phyloP scores from a whole-genome alignment of 1,140 invertebrate species.

The Adelges cooleyi region DNA sequence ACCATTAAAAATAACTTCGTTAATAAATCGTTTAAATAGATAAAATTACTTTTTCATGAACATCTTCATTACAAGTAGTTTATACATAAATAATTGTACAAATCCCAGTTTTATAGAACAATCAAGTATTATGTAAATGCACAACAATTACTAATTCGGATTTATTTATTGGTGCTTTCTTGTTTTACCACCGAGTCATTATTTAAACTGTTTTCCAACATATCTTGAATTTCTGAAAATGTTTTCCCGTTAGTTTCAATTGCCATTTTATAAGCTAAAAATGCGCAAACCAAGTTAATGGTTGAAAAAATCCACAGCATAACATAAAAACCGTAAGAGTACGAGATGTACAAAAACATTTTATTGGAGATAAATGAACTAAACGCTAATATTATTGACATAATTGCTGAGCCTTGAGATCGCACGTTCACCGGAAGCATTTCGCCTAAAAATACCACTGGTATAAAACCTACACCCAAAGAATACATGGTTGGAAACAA shows the following conservation, averaged over 20 bases:
- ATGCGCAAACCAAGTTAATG: constrained; percentile 44
- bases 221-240: constrained; percentile 59
- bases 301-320: constrained; percentile 33
- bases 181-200: too few species aligned
- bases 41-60: too few species aligned
- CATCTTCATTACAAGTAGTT: too few species aligned
- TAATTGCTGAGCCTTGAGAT: constrained; percentile 33
- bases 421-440: constrained; percentile 35
- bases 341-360: constrained; percentile 29
- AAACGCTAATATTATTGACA: constrained; percentile 32
- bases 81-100: too few species aligned
- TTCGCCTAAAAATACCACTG: constrained; percentile 34
- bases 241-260: constrained; percentile 69
- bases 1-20: too few species aligned
- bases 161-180: too few species aligned
- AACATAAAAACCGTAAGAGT: constrained; percentile 14
- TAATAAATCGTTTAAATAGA: too few species aligned
- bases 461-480: constrained; percentile 34
- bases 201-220: not conserved
- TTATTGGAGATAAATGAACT: constrained; percentile 34
- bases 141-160: too few species aligned
- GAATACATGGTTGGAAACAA: constrained; percentile 32
- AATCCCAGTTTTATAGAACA: too few species aligned
- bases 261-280: constrained; percentile 39
- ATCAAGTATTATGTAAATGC: too few species aligned